Evolutionary conservation across 35 echinoderm and acorn worm species (phyloP).

Genomic region (Heliocidaris tuberculata): DNA sequence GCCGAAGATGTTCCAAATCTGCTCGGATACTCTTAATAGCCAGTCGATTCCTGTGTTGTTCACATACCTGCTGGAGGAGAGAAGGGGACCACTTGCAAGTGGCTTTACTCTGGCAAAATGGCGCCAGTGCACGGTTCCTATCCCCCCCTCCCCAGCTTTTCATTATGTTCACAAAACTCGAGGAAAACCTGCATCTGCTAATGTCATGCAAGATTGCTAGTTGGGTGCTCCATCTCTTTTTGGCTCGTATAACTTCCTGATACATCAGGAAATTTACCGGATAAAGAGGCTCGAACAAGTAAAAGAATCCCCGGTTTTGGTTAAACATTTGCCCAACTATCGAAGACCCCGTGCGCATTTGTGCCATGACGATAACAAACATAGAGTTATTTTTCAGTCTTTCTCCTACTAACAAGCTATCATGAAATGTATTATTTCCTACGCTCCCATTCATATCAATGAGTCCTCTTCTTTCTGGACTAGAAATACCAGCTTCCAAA

Average conservation of each 20-base stretch:
- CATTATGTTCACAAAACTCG: background rate
- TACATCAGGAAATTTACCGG: background rate
- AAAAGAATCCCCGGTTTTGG: conserved; percentile 6
- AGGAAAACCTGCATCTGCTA: background rate
- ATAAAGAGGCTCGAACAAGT: conserved; percentile 1
- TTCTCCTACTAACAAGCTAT: too few relatives aligned
- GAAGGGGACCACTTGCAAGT: background rate
- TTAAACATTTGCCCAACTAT: conserved; percentile 15
- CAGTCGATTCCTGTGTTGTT: background rate
- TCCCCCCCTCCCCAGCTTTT: background rate
- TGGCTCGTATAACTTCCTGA: background rate
- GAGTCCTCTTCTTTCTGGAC: too few relatives aligned
- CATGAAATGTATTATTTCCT: too few relatives aligned
- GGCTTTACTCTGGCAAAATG: background rate
- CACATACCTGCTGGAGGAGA: background rate
- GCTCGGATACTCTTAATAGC: background rate
- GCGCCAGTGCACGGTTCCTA: background rate
- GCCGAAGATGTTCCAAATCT: background rate
- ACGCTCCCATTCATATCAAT: too few relatives aligned
- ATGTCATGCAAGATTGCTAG: background rate
- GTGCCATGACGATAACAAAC: background rate
- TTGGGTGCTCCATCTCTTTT: too few relatives aligned
- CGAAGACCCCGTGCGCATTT: conserved; percentile 5
- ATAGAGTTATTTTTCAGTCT: background rate
- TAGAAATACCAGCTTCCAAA: too few relatives aligned